Evolutionary conservation across 92 coral and sea anemone genomes (phyloP).

Genomic region (Palythoa caribaeorum): DNA sequence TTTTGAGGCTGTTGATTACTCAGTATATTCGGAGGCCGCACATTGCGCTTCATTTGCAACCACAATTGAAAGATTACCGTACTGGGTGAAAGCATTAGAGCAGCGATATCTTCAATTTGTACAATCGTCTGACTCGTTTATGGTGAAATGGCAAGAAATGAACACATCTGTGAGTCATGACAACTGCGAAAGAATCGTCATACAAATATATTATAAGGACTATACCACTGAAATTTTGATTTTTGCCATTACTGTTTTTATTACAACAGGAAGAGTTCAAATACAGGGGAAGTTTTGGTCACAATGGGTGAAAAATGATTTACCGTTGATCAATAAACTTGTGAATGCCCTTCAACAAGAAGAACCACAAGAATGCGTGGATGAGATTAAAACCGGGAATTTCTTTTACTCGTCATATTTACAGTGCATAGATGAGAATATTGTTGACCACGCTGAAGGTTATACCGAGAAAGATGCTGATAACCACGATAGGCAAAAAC

Average conservation of each 20-base stretch:
- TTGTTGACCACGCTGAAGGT: background rate
- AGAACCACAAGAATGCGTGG: background rate
- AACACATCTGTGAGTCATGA: background rate
- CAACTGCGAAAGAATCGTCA: background rate
- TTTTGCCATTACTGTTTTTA: background rate
- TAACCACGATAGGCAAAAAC: background rate
- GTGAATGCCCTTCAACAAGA: slow-evolving; percentile 12
- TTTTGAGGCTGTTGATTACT: no score
- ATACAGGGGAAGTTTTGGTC: background rate
- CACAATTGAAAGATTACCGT: no score
- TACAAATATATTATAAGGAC: background rate
- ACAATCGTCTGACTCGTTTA: no score
- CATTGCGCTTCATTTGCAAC: no score
- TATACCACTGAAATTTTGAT: background rate
- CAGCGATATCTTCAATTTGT: no score
- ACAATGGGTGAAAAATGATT: background rate
- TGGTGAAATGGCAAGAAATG: background rate
- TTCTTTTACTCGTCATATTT: slow-evolving; percentile 1
- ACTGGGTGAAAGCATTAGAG: no score
- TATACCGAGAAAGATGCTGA: background rate
- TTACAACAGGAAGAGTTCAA: background rate
- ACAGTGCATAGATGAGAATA: background rate
- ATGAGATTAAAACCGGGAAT: background rate
- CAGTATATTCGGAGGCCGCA: no score
- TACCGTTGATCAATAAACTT: background rate